Conservation (phyloP, 2,113 vertebrate genomes). For the Lamprotornis superbus region DNA sequence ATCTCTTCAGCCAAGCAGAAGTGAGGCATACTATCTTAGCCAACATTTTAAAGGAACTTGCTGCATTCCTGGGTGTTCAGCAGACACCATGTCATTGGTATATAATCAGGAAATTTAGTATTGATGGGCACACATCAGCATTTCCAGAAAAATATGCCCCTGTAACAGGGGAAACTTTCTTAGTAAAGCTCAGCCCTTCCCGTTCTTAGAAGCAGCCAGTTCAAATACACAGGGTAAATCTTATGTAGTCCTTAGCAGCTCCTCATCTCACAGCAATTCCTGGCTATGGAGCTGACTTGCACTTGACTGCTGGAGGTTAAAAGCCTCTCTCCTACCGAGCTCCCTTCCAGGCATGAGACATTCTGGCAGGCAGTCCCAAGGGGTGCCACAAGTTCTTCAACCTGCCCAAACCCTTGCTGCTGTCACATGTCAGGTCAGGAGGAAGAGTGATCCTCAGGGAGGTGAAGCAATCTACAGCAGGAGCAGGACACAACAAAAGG, state of each 20-base stretch:
- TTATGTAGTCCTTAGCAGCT: neutral
- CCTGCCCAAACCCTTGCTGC: neutral
- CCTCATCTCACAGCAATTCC: neutral
- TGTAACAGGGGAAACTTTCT: neutral
- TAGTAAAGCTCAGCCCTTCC: neutral
- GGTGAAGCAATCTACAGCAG: neutral
- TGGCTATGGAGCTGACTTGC: neutral
- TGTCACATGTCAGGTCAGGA: neutral
- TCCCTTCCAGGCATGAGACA: neutral
- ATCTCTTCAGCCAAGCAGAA: neutral
- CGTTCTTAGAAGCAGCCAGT: neutral
- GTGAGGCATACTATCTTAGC: neutral
- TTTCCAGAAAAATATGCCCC: neutral
- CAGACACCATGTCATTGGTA: neutral
- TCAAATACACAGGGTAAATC: neutral
- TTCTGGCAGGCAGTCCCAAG: neutral
- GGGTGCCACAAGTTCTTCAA: neutral
- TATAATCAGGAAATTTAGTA: neutral
- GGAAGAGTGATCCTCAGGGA: neutral
- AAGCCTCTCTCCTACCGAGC: neutral
- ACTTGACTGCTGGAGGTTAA: neutral
- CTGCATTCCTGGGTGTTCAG: neutral
- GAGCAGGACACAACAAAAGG: neutral
- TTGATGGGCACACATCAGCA: neutral
- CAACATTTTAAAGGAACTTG: neutral